Base-by-base conservation (phyloP, 2,888 invertebrate species). In the Epistrophe grossulariae region DNA sequence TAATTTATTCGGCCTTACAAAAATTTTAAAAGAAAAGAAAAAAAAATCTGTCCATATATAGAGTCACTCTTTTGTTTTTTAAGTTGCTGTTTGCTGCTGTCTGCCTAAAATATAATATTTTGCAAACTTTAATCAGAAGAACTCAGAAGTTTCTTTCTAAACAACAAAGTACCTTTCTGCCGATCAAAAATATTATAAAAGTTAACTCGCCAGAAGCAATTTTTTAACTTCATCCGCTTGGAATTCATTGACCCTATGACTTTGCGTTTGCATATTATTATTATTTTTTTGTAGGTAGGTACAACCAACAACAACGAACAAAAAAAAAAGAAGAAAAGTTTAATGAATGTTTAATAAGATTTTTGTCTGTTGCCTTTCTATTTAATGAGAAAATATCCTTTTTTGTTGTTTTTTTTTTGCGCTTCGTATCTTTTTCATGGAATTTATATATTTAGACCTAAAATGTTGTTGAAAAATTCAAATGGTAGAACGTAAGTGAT, bases 301-400 rank as follows among this genome's bases (percentile, higher is more conserved):
- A 68, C 15, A 31, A 50, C 10, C 38, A 40, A 55, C 15, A 70
- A 70, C 19, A 70, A 52, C 13, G 24, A 50, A 45, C 45, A 45
- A 24, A 24, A 43, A 71, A 60, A 76, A 81, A 81, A 81, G 70
- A 43, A 71, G 55, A 76, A 81, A 81, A 81, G 70, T 81, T 85
- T 68, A 85, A 78, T 85, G 73, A 85, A 85, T 81, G 85, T 85
- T 81, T 78, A 85, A 85, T 78, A 85, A 78, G 81, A 81, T 78
- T 85, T 64, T 85, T 78, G 68, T 62, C 77, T 50, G 62, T 71
- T 50, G 62, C 62, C 70, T 50, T 85, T 78, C 57, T 73, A 60
- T 50, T 78, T 59, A 76, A 77, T 80, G 72, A 40, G 43, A 81
- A 72, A 72, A 38, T 40, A 70, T 64, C 55, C 60, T 70, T 76